These are phyloP conservation scores for Lasius fuliginosus DNA, from an alignment of 2,888 invertebrate genomes.

Conservation along the genomic window DNA sequence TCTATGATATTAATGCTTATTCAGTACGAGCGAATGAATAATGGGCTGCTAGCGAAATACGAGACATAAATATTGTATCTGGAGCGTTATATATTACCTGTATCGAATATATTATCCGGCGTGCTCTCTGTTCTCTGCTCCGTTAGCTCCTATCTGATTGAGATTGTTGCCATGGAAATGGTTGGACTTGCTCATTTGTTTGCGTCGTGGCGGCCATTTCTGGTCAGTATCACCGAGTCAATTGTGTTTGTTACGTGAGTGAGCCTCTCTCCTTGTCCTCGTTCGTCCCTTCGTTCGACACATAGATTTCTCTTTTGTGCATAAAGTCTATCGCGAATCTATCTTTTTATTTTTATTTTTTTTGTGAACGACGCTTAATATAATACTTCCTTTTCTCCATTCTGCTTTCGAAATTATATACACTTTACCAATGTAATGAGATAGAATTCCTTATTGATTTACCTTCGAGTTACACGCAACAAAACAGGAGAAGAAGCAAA, in stretches of 20 bases:
- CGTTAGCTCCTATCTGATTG: slow-evolving; percentile 81
- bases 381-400: slow-evolving; percentile 27
- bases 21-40: slow-evolving; percentile 85
- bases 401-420: slow-evolving; percentile 44
- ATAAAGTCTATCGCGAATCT: slow-evolving; percentile 38
- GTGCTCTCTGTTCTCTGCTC: slow-evolving; percentile 75
- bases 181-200: slow-evolving; percentile 75
- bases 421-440: slow-evolving; percentile 32
- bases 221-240: slow-evolving; percentile 64
- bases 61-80: slow-evolving; percentile 86
- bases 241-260: slow-evolving; percentile 49
- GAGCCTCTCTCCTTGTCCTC: slow-evolving; percentile 20
- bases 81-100: slow-evolving; percentile 85
- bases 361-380: neutral
- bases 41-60: slow-evolving; percentile 86
- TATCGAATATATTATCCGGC: slow-evolving; percentile 84
- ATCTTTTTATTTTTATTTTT: slow-evolving; percentile 23
- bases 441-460: slow-evolving; percentile 44
- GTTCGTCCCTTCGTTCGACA: slow-evolving; percentile 16
- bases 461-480: slow-evolving; percentile 30
- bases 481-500: slow-evolving; percentile 11
- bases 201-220: slow-evolving; percentile 65
- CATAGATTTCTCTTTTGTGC: slow-evolving; percentile 44
- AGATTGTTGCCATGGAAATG: slow-evolving; percentile 84
- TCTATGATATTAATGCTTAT: slow-evolving; percentile 85